These are phyloP conservation scores for Cephus nigrinus DNA, from an alignment of 2,888 invertebrate genomes.

Conservation along the genomic window DNA sequence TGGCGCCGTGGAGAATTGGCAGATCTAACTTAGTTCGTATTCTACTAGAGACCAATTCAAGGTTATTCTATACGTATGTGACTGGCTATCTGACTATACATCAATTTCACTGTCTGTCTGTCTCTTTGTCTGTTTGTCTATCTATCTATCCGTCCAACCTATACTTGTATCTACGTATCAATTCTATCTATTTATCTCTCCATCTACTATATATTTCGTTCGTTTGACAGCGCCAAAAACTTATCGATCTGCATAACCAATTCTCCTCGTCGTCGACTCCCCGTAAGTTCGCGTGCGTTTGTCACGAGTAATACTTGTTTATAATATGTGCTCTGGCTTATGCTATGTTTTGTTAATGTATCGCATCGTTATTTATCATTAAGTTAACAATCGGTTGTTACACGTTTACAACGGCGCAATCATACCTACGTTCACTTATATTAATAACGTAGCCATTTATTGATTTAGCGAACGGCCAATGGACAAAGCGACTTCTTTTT, in stretches of 20 bases:
- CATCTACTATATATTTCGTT: background rate
- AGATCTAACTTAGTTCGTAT: background rate
- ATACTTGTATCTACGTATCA: background rate
- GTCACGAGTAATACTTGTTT: conserved; percentile 28
- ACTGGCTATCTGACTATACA: background rate
- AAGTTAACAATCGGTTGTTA: background rate
- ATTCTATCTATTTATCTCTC: background rate
- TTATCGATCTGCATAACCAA: background rate
- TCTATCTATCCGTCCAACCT: background rate
- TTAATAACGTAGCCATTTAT: background rate
- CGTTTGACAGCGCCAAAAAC: background rate
- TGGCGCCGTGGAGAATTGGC: conserved; percentile 22
- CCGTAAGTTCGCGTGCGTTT: conserved; percentile 26
- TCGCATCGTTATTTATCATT: conserved; percentile 35
- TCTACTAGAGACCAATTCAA: background rate
- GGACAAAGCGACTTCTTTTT: background rate
- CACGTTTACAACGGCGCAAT: background rate
- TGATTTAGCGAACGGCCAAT: background rate
- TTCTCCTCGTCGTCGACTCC: conserved; percentile 12
- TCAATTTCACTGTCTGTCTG: background rate
- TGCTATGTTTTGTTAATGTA: conserved; percentile 45
- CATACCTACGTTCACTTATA: background rate
- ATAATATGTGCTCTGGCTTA: conserved; percentile 45
- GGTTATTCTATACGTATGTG: background rate
- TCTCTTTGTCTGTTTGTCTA: too few relatives aligned